Evolutionary conservation across 2,888 invertebrate species (phyloP), one percentile per base, ranked within the genome.

Genomic region (Ectropis crepuscularia): DNA sequence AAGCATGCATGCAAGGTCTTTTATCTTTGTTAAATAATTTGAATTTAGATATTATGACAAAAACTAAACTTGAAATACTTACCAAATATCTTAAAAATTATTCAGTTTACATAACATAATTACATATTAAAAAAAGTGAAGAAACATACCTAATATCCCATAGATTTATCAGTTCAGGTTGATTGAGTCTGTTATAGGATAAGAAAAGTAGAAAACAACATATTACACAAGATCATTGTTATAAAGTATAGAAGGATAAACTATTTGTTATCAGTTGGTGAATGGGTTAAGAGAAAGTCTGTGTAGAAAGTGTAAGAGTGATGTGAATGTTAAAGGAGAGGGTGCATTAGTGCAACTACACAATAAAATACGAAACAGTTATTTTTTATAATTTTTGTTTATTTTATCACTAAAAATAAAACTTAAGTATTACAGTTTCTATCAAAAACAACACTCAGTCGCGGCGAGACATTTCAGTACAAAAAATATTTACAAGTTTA

Each of bases 391-490:
- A 81, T 83, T 86, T 87, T 89, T 89, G 86, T 92, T 91, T 90
- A 91, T 93, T 92, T 91, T 92, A 90, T 90, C 86, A 91, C 92
- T 92, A 90, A 91, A 89, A 85, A 87, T 91, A 88, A 90, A 92
- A 86, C 92, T 92, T 92, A 91, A 86, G 88, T 89, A 89, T 87
- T 92, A 92, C 90, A 92, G 90, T 90, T 89, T 88, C 87, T 90
- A 91, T 90, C 87, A 86, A 92, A 90, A 90, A 90, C 88, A 90
- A 88, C 89, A 88, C 88, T 89, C 90, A 90, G 90, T 90, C 89
- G 89, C 86, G 89, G 87, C 83, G 86, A 89, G 85, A 84, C 85
- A 85, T 81, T 87, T 89, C 88, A 89, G 86, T 90, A 90, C 84
- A 87, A 84, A 86, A 57, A 85, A 84, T 88, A 88, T 92, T 90